These are phyloP conservation scores for Agonum fuliginosum DNA, from an alignment of 2,888 invertebrate species.

Conservation along the genomic window DNA sequence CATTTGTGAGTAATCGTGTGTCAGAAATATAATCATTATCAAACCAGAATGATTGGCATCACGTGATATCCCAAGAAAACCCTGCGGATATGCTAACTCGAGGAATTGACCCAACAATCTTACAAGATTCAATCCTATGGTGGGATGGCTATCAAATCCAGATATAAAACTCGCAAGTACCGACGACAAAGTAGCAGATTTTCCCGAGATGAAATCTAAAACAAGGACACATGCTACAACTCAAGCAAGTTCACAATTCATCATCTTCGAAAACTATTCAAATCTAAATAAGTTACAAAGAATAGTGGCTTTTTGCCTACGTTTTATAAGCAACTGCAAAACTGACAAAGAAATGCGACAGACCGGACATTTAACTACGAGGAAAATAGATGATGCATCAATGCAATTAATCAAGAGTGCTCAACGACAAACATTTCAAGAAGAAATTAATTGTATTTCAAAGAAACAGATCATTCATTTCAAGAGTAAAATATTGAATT, in stretches of 20 bases:
- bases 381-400: slow-evolving; percentile 36
- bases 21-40: neutral
- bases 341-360: neutral
- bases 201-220: neutral
- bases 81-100: neutral
- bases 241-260: neutral
- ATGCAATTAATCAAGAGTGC: slow-evolving; percentile 21
- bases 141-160: neutral
- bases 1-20: neutral
- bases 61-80: neutral
- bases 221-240: neutral
- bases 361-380: neutral
- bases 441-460: neutral
- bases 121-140: neutral
- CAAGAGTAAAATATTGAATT: slow-evolving; percentile 48
- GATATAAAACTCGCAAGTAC: neutral
- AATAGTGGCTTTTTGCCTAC: neutral
- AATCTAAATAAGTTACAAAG: neutral
- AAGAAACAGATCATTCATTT: neutral
- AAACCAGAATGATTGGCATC: neutral
- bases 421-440: slow-evolving; percentile 24
- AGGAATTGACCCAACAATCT: neutral
- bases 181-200: neutral
- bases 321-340: neutral
- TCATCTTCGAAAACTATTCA: neutral